Conservation (phyloP, 2,888 invertebrate genomes). For the Hypercompe scribonia region DNA sequence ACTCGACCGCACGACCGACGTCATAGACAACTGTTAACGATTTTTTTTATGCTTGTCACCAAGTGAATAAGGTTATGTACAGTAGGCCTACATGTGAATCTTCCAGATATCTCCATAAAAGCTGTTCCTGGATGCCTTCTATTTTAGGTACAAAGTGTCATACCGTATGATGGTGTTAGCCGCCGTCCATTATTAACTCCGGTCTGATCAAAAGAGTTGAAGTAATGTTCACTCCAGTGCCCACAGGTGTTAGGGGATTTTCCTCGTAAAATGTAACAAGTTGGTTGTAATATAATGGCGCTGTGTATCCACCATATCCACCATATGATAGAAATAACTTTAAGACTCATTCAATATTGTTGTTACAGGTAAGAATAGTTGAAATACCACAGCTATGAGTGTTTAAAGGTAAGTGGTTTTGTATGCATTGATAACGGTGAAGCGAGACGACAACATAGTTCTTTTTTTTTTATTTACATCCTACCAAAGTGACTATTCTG, state of each 20-base stretch:
- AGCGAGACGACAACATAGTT: slow-evolving; percentile 7
- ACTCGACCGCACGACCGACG: not conserved
- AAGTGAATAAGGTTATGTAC: not conserved
- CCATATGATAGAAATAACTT: not conserved
- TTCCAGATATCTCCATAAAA: not conserved
- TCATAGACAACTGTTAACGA: not conserved
- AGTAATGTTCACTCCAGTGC: no score
- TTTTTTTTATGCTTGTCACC: not conserved
- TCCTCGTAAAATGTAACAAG: not conserved
- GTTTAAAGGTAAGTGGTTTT: slow-evolving; percentile 6
- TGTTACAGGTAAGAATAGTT: slow-evolving; percentile 14
- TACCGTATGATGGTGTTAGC: not conserved
- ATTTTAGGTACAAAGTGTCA: not conserved
- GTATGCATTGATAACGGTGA: slow-evolving; percentile 14
- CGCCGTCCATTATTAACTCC: not conserved
- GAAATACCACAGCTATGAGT: not conserved
- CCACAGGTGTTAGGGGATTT: not conserved
- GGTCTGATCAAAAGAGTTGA: no score
- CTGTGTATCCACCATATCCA: not conserved
- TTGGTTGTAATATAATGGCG: not conserved
- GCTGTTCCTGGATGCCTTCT: not conserved
- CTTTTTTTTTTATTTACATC: no score
- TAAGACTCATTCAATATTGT: not conserved
- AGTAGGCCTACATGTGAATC: not conserved
- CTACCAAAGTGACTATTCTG: no score